Evolutionary conservation across 2,888 invertebrate species (phyloP).

Genomic region (Mimumesa dahlbomi): DNA sequence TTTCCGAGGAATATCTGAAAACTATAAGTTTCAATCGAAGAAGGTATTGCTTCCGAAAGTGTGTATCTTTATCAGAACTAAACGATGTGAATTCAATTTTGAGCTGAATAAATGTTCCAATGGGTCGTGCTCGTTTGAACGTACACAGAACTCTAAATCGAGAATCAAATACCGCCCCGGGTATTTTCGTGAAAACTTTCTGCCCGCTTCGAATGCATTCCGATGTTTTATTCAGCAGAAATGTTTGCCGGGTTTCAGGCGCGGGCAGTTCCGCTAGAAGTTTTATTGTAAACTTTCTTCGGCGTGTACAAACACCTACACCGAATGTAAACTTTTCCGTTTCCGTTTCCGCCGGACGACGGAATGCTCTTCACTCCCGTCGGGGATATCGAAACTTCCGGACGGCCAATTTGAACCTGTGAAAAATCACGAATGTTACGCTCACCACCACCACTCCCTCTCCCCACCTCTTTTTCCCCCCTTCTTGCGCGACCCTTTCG

Average conservation of each 20-base stretch:
- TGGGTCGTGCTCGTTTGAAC: too few species aligned
- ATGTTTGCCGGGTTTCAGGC: neutral
- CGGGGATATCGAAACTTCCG: neutral
- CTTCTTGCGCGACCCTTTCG: neutral
- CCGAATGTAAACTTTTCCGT: neutral
- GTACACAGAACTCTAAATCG: neutral
- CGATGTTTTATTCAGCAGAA: constrained; percentile 28
- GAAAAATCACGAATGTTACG: neutral
- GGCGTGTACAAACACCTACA: constrained; percentile 1
- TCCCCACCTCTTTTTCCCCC: too few species aligned
- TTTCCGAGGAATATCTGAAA: too few species aligned
- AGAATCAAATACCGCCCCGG: neutral
- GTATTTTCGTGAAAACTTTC: constrained; percentile 10
- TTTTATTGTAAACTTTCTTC: constrained; percentile 21
- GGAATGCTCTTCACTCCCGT: neutral
- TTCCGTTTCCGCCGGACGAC: neutral
- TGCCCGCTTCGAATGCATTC: neutral
- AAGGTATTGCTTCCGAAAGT: neutral
- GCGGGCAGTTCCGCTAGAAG: constrained; percentile 11
- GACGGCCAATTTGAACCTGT: neutral
- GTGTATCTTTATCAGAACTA: too few species aligned
- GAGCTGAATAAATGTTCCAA: too few species aligned
- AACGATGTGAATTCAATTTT: too few species aligned
- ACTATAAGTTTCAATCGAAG: too few species aligned
- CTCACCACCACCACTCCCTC: too few species aligned